Evolutionary conservation across 2,797 vertebrate species (phyloP), one percentile per base, ranked within the genome.

Genomic region (Microcaecilia unicolor): DNA sequence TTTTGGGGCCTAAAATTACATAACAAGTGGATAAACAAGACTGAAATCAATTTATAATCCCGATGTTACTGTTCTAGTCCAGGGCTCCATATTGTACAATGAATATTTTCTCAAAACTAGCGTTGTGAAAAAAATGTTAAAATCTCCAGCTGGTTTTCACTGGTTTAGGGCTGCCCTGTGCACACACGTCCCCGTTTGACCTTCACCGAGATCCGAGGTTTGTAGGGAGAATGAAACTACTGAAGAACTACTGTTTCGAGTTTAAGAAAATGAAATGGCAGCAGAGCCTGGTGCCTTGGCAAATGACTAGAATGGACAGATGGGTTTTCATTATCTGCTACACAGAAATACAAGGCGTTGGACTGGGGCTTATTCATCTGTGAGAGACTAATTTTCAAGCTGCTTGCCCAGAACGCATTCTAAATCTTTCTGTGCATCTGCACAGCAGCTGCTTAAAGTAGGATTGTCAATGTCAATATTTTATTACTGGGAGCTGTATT

Each of bases 391-490:
- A 74, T 75, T 78, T 73, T 63, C 53, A 51, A 61, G 22, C 37
- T 57, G 37, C 55, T 54, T 65, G 65, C 73, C 63, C 62, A 62
- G 45, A 64, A 34, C 46, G 40, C 25, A 48, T 48, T 49, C 46
- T 61, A 54, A 64, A 72, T 61, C 51, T 76, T 74, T 25, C 21
- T n/a, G 44, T 46, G 50, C 67, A 75, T 76, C 70, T 70, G 65
- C 20, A 55, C 31, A 73, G 66, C 67, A 78, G 68, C 74, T 70
- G 63, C 39, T 58, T 65, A 34, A 66, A 62, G 39, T 39, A 44
- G 42, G 43, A 58, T 53, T 61, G 48, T 52, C 52, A 49, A 15
- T 60, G 46, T 64, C 38, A 58, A 6, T 55, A 43, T 41, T 64
- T 59, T 47, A 55, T 60, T 64, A 50, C 42, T 57, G 20, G 44